Conservation (phyloP, 2,797 vertebrate genomes). For the Florisuga fusca region DNA sequence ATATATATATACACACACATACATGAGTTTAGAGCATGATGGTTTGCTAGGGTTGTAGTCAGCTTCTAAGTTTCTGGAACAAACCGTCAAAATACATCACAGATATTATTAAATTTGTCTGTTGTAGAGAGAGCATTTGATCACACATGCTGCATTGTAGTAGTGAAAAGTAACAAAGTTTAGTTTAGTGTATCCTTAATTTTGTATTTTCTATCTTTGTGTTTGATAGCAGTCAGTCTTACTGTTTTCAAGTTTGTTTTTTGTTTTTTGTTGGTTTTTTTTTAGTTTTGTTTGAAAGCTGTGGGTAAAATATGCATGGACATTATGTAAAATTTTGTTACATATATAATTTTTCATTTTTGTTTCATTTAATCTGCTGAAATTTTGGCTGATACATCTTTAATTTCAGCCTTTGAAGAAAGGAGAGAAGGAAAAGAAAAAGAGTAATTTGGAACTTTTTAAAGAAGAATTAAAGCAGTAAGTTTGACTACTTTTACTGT, state of each 20-base stretch:
- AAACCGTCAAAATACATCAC: not conserved
- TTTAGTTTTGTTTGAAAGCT: constrained; percentile 30
- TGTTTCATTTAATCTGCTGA: constrained; percentile 46
- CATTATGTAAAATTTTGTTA: constrained; percentile 6
- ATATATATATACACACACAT: not conserved
- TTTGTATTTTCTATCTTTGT: constrained; percentile 42
- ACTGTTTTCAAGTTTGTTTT: constrained; percentile 45
- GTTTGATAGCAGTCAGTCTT: constrained; percentile 34
- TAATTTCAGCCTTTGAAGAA: constrained; percentile 89
- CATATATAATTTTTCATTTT: not conserved
- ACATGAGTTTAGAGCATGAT: constrained; percentile 21
- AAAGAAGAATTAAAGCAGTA: constrained; percentile 99
- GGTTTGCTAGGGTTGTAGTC: not conserved
- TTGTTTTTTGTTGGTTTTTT: not conserved
- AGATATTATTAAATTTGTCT: not conserved
- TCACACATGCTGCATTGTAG: not conserved
- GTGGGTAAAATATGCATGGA: constrained; percentile 59
- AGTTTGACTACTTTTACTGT: constrained; percentile 60
- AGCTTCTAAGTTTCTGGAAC: not conserved
- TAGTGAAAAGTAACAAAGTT: not conserved
- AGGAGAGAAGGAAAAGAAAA: constrained; percentile 97
- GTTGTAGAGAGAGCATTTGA: not conserved
- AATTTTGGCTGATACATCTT: constrained; percentile 63
- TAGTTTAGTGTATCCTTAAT: not conserved
- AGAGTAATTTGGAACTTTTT: constrained; percentile 98